These are phyloP conservation scores for Thymelicus sylvestris DNA, from an alignment of 2,888 invertebrate genomes.

Conservation along the genomic window DNA sequence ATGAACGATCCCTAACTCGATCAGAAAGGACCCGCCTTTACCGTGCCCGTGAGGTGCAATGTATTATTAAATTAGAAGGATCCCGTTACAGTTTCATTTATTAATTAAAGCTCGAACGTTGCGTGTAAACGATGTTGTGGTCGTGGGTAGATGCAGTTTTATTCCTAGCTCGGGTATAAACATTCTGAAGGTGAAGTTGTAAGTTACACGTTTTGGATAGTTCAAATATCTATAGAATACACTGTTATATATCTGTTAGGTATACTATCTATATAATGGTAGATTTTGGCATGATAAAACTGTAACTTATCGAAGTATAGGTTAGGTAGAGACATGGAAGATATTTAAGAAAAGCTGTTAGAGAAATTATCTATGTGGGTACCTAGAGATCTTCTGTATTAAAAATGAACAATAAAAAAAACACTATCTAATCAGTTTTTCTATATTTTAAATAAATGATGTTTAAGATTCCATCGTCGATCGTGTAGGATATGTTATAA, in stretches of 20 bases:
- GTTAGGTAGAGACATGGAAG: too few species aligned
- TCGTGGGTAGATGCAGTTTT: constrained; percentile 41
- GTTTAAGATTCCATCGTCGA: background rate
- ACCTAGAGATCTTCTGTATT: background rate
- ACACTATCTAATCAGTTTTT: background rate
- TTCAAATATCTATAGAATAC: too few species aligned
- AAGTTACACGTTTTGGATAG: background rate
- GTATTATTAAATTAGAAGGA: constrained; percentile 62
- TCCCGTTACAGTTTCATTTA: constrained; percentile 63
- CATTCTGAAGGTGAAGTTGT: constrained; percentile 9
- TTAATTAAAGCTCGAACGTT: constrained; percentile 55
- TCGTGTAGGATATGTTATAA: background rate
- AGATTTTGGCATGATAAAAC: too few species aligned
- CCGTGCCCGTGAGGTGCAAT: constrained; percentile 62
- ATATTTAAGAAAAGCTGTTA: too few species aligned
- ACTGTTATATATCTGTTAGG: too few species aligned
- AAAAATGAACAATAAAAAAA: background rate
- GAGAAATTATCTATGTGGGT: too few species aligned
- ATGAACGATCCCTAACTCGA: constrained; percentile 32
- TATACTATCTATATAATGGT: too few species aligned
- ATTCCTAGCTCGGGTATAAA: constrained; percentile 28
- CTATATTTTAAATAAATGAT: background rate
- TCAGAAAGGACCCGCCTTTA: constrained; percentile 46
- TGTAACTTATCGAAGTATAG: too few species aligned
- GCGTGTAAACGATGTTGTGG: constrained; percentile 43